These are phyloP conservation scores for Artemia sinica DNA, from an alignment of 2,888 invertebrate genomes.

Conservation along the genomic window DNA sequence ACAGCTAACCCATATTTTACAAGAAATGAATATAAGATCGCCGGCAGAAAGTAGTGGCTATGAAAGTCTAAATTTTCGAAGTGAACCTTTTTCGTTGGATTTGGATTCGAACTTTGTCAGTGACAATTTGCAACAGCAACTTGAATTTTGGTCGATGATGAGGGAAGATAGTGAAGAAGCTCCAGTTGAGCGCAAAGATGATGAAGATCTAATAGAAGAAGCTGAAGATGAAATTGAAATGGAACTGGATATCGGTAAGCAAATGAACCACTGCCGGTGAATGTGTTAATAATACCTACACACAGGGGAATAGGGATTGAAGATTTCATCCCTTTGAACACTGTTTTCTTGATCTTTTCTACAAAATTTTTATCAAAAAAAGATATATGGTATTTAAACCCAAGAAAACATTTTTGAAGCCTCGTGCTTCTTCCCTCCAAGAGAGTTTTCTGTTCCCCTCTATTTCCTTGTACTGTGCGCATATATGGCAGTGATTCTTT, in stretches of 20 bases:
- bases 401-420: too few relatives aligned
- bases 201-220: not conserved
- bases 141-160: constrained; percentile 23
- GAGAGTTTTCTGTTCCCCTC: too few relatives aligned
- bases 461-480: too few relatives aligned
- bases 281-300: not conserved
- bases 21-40: constrained; percentile 42
- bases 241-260: constrained; percentile 4
- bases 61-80: constrained; percentile 43
- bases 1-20: constrained; percentile 28
- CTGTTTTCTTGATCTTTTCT: too few relatives aligned
- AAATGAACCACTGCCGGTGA: not conserved
- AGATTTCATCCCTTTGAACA: too few relatives aligned
- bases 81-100: constrained; percentile 22
- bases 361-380: too few relatives aligned
- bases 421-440: too few relatives aligned
- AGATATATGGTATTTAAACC: too few relatives aligned
- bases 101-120: constrained; percentile 14
- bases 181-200: not conserved
- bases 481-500: too few relatives aligned
- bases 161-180: constrained; percentile 18
- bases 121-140: constrained; percentile 18
- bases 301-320: not conserved
- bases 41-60: constrained; percentile 60
- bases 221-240: not conserved